Conservation (phyloP, 1,140 invertebrate genomes). For the Brachionus manjavacas region DNA sequence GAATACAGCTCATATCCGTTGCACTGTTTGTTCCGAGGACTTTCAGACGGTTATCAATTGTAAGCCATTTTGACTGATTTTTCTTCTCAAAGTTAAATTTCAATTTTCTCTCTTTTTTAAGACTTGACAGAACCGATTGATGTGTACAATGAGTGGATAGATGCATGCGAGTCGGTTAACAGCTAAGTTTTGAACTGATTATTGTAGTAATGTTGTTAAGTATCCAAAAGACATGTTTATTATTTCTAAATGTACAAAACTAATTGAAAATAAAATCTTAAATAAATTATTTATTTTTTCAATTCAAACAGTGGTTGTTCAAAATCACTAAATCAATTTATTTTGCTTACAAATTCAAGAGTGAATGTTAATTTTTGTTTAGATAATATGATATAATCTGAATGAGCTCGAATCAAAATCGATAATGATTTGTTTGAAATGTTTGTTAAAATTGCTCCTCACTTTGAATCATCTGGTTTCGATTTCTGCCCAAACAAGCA, state of each 20-base stretch:
- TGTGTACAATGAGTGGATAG: constrained; percentile 99
- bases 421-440: neutral
- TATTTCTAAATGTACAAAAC: neutral
- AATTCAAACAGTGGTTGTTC: neutral
- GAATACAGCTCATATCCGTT: constrained; percentile 60
- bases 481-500: neutral
- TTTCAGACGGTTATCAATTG: constrained; percentile 94
- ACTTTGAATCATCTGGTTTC: neutral
- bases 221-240: neutral
- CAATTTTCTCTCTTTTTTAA: constrained; percentile 42
- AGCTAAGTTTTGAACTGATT: neutral
- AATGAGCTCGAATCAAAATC: neutral
- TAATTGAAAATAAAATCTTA: constrained; percentile 6
- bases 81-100: neutral
- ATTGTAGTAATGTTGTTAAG: neutral
- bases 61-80: constrained; percentile 45
- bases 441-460: neutral
- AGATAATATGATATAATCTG: neutral
- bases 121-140: constrained; percentile 89
- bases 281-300: neutral
- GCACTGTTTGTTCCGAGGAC: constrained; percentile 88
- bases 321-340: neutral
- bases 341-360: too few relatives aligned
- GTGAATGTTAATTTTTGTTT: neutral
- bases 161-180: constrained; percentile 91